Base-by-base conservation (phyloP, 92 coral and sea anemone species). In the Metridium senile region DNA sequence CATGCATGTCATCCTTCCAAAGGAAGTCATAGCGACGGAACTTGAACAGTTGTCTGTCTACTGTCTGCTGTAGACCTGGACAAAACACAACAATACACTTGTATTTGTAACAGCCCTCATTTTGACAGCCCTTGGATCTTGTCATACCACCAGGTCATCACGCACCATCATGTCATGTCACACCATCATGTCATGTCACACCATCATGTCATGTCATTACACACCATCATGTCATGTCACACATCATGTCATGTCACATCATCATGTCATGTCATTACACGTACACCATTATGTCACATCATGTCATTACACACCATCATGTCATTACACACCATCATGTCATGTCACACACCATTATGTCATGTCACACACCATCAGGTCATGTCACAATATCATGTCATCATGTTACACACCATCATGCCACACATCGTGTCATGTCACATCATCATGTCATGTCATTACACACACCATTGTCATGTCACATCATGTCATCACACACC, bases 1-100 rank as follows among this genome's bases (percentile, higher is more conserved):
- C 90, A 73, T 95, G 99, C 99, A 95, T 89, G 84, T 95, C 99
- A 56, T 95, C 99, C 66, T 90, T 85, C 99, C 99, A 95, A 46
- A 95, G 86, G 34, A 95, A 95, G 75, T 95, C 97, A 58, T 95
- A 95, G 25, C 99, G 99, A 66, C 92, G 96, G 59, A 95, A 95
- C 74, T 91, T 93, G 13, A 95, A 81, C 65, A 95, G 82, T 76
- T 95, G 99, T 11, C 97, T 90, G 31, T 86, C 91, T 2, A 89
- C 99, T 28, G 99, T 84, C 28, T 84, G 84, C 57, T 93, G 96
- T n/a, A 95, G 89, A 85, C 90, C 97, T 95, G 33, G 45, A 11
- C 21, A 25, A 51, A 26, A 66, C 72, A 66, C 3, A 20, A 13
- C 30, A 63, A 13, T 63, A 7, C 16, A 54, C 59, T 54, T 13